Evolutionary conservation across 2,888 invertebrate genomes (phyloP), one percentile per base, ranked within the genome.

Genomic region (Nematopogon swammerdamellus): DNA sequence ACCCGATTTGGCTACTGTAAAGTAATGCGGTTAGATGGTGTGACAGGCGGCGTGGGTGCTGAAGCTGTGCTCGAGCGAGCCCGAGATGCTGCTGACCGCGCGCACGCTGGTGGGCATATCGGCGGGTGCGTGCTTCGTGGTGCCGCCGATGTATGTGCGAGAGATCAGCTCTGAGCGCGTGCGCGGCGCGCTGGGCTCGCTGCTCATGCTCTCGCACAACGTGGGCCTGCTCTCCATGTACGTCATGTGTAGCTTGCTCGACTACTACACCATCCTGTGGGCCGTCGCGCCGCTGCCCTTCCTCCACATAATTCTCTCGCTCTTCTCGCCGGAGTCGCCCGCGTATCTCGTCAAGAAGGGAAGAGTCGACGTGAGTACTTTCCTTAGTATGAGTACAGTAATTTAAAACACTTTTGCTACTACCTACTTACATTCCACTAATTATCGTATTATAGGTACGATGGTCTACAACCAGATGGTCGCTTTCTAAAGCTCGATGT

Each of bases 161-260:
- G 36, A 36, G 14, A 36, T 14, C 11, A 14, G 11, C 3, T 8
- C n/a, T 4, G 36, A 8, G 14, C 36, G 69, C 6, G 59, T 69
- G 16, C 66, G 70, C 2, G 70, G 70, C 10, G 54, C 57, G 30
- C 50, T 71, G 52, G 69, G 70, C 3, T 67, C 70, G 2, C 56
- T 64, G 3, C 30, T 71, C 29, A 61, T 72, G 2, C 50, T 69
- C 0, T 55, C 61, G 0, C 61, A 62, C 47, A 71, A 72, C 52
- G 14, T 58, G 3, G 71, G 72, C 1, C 55, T 70, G 0, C 51
- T 70, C 0, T 20, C 51, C 3, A 14, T 14, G 36, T 36, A 36
- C 14, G 36, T 14, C 8, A 36, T 36, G 36, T 8, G 36, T 14
- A 14, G 11, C 3, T 3, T 36, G 14, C 8, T 36, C 11, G 8